Evolutionary conservation across 2,113 vertebrate species (phyloP).

Genomic region (Alligator mississippiensis): DNA sequence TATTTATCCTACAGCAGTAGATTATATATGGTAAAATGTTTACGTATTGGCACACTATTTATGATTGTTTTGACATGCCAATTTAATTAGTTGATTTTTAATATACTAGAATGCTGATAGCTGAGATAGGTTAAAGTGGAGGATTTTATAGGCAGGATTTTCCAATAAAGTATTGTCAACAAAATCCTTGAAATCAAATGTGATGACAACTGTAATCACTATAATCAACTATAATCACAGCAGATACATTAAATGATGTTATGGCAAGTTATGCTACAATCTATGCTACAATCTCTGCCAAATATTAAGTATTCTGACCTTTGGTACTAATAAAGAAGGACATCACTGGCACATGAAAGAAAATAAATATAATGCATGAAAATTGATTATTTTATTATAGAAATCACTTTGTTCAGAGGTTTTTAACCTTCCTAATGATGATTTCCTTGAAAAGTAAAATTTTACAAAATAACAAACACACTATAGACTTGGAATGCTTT

Average conservation of each 20-base stretch:
- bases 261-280: neutral
- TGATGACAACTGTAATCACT: neutral
- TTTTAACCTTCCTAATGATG: neutral
- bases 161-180: neutral
- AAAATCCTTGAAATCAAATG: slow-evolving; percentile 51
- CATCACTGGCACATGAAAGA: neutral
- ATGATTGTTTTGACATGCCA: neutral
- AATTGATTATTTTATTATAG: neutral
- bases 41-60: neutral
- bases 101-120: neutral
- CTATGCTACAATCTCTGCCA: slow-evolving; percentile 41
- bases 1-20: neutral
- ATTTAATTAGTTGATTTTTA: slow-evolving; percentile 3
- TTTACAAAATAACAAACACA: neutral
- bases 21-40: slow-evolving; percentile 3
- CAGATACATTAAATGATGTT: neutral
- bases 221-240: neutral
- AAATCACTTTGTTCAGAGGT: neutral
- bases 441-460: neutral
- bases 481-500: neutral
- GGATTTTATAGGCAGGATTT: neutral
- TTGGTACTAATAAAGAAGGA: slow-evolving; percentile 52
- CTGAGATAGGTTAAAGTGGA: neutral
- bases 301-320: slow-evolving; percentile 71
- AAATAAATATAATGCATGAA: slow-evolving; percentile 2